Percentiles rank a stretch among this genome's conserved stretches.
Conservation (phyloP, 2,797 vertebrate species). For the Gymnoscopelus microlampas region DNA sequence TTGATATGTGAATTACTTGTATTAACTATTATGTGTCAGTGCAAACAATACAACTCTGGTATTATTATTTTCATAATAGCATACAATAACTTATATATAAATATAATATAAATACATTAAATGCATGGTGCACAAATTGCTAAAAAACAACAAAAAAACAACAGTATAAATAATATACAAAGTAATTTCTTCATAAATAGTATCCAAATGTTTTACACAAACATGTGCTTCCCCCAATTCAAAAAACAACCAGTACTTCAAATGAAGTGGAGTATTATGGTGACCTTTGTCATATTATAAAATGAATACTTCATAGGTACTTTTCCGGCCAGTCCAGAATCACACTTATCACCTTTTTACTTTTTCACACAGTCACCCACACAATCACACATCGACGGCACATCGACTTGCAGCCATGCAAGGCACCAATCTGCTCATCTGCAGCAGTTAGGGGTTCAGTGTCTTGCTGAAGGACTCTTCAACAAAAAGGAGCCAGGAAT, state of each 20-base stretch:
- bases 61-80: background rate
- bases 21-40: too few species aligned
- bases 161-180: background rate
- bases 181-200: background rate
- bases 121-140: conserved; percentile 5
- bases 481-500: background rate
- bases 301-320: conserved; percentile 67
- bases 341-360: background rate
- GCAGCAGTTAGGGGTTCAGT: conserved; percentile 25
- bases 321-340: background rate
- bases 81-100: background rate
- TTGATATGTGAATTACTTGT: too few species aligned
- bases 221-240: too few species aligned
- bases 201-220: background rate
- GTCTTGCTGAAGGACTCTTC: background rate
- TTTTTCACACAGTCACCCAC: conserved; percentile 13
- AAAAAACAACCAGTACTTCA: too few species aligned
- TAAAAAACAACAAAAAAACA: too few species aligned
- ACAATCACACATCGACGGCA: too few species aligned
- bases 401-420: too few species aligned
- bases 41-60: background rate
- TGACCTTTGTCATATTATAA: background rate
- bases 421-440: too few species aligned
- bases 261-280: too few species aligned
- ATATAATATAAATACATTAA: background rate